phyloP scores from a whole-genome alignment of 2,888 invertebrate genomes.

The Flexamia atlantica region DNA sequence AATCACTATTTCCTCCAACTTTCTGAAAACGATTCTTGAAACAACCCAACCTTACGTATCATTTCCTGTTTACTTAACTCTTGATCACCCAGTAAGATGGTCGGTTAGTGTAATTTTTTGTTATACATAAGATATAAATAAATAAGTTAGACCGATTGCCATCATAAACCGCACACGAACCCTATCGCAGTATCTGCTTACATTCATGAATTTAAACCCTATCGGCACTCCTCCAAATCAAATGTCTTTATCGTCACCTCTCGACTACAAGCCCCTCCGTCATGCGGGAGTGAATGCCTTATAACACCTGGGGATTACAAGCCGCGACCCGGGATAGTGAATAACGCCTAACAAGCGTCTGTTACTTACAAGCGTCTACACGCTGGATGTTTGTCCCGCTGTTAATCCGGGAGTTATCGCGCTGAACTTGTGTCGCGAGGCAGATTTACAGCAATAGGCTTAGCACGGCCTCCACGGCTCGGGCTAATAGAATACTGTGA shows the following conservation, averaged over 20 bases:
- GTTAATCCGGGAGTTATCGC: slow-evolving; percentile 30
- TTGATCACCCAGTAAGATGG: no score
- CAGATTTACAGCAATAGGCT: slow-evolving; percentile 31
- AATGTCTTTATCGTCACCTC: neutral
- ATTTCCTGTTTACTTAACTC: no score
- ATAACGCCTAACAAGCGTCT: slow-evolving; percentile 20
- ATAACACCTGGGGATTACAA: slow-evolving; percentile 19
- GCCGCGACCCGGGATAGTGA: slow-evolving; percentile 13
- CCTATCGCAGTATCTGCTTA: no score
- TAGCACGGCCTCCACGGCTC: neutral
- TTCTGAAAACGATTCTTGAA: no score
- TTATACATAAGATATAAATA: no score
- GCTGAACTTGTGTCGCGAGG: neutral
- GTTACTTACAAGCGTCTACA: slow-evolving; percentile 24
- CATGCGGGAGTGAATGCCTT: neutral
- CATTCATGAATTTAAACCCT: no score
- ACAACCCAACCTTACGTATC: no score
- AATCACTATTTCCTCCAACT: no score
- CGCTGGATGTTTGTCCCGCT: neutral
- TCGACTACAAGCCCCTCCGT: neutral
- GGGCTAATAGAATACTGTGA: neutral
- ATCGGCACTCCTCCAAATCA: neutral
- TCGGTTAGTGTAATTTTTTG: no score
- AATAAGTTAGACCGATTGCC: no score
- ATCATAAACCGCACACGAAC: no score